phyloP scores from a whole-genome alignment of 2,888 invertebrate species.

The Hydrotaea cyrtoneurina region DNA sequence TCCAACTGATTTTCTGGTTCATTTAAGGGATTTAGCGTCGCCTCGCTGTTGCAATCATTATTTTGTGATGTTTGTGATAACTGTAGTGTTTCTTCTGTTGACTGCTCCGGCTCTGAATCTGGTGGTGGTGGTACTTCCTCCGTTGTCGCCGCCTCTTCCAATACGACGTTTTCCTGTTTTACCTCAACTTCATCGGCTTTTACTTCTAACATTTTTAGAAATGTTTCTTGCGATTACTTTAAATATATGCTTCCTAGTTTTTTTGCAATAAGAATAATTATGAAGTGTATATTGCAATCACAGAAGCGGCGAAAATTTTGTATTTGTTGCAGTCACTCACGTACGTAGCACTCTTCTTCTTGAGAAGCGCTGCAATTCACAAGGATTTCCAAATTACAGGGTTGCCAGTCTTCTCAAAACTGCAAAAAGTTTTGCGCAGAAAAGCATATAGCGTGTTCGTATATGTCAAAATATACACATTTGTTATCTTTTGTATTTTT shows the following conservation, averaged over 20 bases:
- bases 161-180: neutral
- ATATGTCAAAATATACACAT: too few relatives aligned
- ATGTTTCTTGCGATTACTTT: neutral
- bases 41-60: slow-evolving; percentile 22
- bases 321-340: slow-evolving; percentile 45
- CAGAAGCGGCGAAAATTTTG: slow-evolving; percentile 64
- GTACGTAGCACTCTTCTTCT: slow-evolving; percentile 57
- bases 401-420: neutral
- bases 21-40: slow-evolving; percentile 51
- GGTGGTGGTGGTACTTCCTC: slow-evolving; percentile 18
- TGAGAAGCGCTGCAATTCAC: slow-evolving; percentile 15
- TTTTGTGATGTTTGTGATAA: slow-evolving; percentile 34
- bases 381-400: neutral
- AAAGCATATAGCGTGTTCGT: too few relatives aligned
- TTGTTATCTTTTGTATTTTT: too few relatives aligned
- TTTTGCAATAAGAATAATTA: neutral
- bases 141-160: neutral
- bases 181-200: slow-evolving; percentile 40
- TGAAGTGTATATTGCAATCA: slow-evolving; percentile 22
- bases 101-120: neutral
- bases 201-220: slow-evolving; percentile 55
- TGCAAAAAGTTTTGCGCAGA: too few relatives aligned
- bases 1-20: slow-evolving; percentile 70
- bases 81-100: neutral
- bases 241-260: neutral